These are phyloP conservation scores for Scelioninae gen. 1 DNA, from an alignment of 2,888 invertebrate genomes.

Conservation along the genomic window DNA sequence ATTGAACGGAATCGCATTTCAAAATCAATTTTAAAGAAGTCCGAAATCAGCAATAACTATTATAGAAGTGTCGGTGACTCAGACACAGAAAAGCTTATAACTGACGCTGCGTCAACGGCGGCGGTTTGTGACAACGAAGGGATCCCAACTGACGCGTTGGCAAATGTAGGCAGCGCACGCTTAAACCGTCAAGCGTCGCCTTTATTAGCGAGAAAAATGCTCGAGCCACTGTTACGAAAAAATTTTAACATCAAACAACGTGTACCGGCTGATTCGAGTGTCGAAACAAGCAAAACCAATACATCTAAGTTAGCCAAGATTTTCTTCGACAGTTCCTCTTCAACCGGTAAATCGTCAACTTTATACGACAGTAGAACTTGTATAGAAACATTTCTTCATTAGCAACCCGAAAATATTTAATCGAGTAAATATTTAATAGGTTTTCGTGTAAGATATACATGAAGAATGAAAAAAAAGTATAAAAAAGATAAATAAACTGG, in stretches of 20 bases:
- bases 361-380: constrained; percentile 6
- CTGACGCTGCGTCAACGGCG: constrained; percentile 87
- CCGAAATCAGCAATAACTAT: constrained; percentile 86
- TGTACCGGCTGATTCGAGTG: constrained; percentile 68
- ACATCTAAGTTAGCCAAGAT: constrained; percentile 74
- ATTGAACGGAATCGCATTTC: constrained; percentile 88
- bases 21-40: constrained; percentile 91
- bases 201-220: constrained; percentile 76
- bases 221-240: constrained; percentile 77
- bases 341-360: constrained; percentile 73
- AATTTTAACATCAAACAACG: constrained; percentile 78
- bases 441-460: no score
- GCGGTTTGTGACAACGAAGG: constrained; percentile 86
- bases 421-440: no score
- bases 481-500: no score
- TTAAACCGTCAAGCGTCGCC: constrained; percentile 74
- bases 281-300: constrained; percentile 72
- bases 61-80: constrained; percentile 86
- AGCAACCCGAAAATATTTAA: no score
- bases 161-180: constrained; percentile 74
- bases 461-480: no score
- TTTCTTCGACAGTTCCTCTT: constrained; percentile 76
- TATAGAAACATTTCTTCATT: no score
- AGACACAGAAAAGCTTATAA: constrained; percentile 90
- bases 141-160: constrained; percentile 77